Evolutionary conservation across 2,797 vertebrate species (phyloP), one percentile per base, ranked within the genome.

Genomic region (Cyprinodon diabolis): DNA sequence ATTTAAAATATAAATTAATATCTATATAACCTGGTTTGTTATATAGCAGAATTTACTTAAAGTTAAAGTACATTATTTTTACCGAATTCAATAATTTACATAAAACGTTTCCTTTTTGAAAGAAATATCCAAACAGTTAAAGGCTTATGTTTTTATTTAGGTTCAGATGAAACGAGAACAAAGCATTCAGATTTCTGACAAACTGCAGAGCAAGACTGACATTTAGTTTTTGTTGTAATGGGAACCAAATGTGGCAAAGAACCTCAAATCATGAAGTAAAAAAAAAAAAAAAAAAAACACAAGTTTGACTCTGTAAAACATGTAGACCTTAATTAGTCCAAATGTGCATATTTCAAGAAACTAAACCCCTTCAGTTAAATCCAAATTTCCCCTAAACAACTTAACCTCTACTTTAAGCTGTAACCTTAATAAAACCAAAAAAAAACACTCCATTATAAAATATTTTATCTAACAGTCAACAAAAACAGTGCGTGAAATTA

Each of bases 121-220:
- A 49, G 0, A 19, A 11, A 10, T 6, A 60, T 35, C 2, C 57
- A 19, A 66, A 74, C 82, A 45, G 72, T 73, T 71, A 76, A 85
- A 88, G 81, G 79, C 83, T 84, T 74, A 83, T 81, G 10, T 80
- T 23, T 93, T 94, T 94, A 94, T 92, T 93, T 87, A 87, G 80
- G 84, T 81, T 79, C 82, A 87, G 84, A 80, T 87, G 79, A 87
- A 83, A 86, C 30, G 21, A 81, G 79, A 83, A 90, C 88, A 90
- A 89, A 15, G 83, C 75, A 70, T 84, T 78, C 69, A 62, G 68
- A 79, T 76, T 81, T 86, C 74, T 84, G 86, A 86, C 86, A 86
- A 81, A 83, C 81, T 57, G 82, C 66, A 83, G 81, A 71, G 47
- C 70, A 66, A 78, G 75, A 84, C 75, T 21, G 66, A 89, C 74